These are phyloP conservation scores for Pagrus major DNA, from an alignment of 2,113 vertebrate species.

Conservation along the genomic window DNA sequence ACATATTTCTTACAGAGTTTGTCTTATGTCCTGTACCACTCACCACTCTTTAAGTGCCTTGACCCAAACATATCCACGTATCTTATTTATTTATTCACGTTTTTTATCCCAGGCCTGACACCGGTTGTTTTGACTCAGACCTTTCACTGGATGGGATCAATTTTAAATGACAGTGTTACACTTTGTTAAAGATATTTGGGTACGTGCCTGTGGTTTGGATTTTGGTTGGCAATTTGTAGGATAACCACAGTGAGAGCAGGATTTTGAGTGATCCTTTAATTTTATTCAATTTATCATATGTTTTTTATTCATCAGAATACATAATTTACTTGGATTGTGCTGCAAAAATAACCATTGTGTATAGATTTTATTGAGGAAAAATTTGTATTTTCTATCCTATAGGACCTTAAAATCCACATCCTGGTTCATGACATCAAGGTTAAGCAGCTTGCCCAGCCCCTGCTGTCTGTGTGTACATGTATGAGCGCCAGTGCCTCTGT, in stretches of 20 bases:
- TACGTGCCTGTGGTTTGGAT: background rate
- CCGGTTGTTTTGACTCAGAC: background rate
- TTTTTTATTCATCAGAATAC: background rate
- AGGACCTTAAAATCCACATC: conserved; percentile 1
- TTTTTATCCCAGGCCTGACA: background rate
- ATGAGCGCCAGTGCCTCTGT: conserved; percentile 22
- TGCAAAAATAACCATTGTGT: background rate
- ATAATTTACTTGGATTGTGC: background rate
- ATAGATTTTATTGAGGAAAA: background rate
- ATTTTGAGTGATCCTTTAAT: background rate
- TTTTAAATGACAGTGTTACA: background rate
- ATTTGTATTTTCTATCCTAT: background rate
- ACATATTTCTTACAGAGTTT: conserved; percentile 36
- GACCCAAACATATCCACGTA: conserved; percentile 18
- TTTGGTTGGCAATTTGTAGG: no score
- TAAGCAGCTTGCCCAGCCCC: conserved; percentile 50
- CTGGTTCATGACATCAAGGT: conserved; percentile 32
- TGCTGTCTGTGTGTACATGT: conserved; percentile 23
- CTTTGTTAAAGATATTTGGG: background rate
- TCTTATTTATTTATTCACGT: background rate
- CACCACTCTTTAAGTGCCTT: conserved; percentile 32
- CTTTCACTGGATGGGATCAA: background rate
- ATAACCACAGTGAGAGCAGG: background rate
- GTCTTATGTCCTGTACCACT: conserved; percentile 28
- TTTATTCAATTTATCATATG: conserved; percentile 2